Evolutionary conservation across 1,140 invertebrate species (phyloP), one percentile per base, ranked within the genome.

Genomic region (Apis mellifera): DNA sequence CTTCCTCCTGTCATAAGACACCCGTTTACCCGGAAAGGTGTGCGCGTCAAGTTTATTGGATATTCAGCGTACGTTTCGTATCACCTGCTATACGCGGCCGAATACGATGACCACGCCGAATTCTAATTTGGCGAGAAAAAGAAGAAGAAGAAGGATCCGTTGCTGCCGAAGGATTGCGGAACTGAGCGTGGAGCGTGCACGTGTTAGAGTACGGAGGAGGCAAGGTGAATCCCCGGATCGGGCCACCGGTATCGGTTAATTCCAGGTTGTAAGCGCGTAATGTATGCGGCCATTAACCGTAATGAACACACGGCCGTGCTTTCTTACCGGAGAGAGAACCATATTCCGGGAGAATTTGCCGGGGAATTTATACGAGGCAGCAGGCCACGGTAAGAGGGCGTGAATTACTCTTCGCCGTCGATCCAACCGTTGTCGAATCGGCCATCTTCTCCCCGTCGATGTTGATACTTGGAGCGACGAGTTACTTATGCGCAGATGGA

Each of bases 21-120:
- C 7, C 23, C 8, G 42, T 19, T 32, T 32, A 21, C 32, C 32
- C 32, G 32, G 32, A 42, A 42, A 42, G 32, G 32, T 42, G 32
- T 7, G 32, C 32, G 32, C 32, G 50, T 17, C 59, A 54, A 75
- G 86, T 82, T 86, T 90, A 85, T 89, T 77, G 71, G 76, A 26
- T 87, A 89, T 90, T 90, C 89, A 78, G 70, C 71, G 78, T 54
- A 78, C 85, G 82, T 85, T 78, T 32, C 68, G 84, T 57, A 82
- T 82, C 83, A 84, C 86, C 87, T 86, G 86, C 84, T 82, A n/a
- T n/a, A 32, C 50, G 52, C 65, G 32, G 32, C 15, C 72, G 48
- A 71, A 17, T 69, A 23, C 74, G 74, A 71, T 86, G 86, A 89
- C 69, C 52, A 76, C n/a, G 57, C 42, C 81, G 70, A 73, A 85